Evolutionary conservation across 2,888 invertebrate genomes (phyloP), one percentile per base, ranked within the genome.

Genomic region (Pheosia gnoma): DNA sequence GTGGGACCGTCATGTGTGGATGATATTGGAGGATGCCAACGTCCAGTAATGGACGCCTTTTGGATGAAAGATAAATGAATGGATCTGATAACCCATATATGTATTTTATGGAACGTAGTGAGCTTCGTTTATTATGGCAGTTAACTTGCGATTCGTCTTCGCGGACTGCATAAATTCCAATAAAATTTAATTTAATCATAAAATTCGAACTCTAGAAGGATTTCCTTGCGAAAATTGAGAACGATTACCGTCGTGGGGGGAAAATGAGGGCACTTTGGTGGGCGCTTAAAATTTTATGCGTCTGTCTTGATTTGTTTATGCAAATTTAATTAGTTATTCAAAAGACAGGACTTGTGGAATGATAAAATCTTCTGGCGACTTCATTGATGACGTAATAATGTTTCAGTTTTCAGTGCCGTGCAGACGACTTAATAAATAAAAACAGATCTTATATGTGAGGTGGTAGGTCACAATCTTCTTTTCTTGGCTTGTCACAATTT

Each of bases 181-280:
- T 51, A 51, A 51, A 51, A 51, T 13, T 49, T n/a, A 45, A 49
- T 51, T 51, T 51, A 25, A 69, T 66, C 62, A 13, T 53, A 55
- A 53, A 62, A 62, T 65, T 65, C 63, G 59, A 61, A 62, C 43
- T 57, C 57, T 59, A 8, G 6, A 25, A 25, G 56, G 13, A 47
- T 54, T 57, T 37, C 39, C 57, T 54, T 13, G 13, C 4, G 13
- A 51, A 51, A 51, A 51, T 51, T 51, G 51, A 25, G 25, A 25
- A 51, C 51, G 51, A 25, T 51, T 51, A 51, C 51, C 25, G n/a
- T 51, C 13, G 51, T 25, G 8, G 25, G 51, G 13, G 51, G 51
- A 8, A 51, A 51, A 51, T 51, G 25, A 51, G 25, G 51, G 7
- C 51, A 51, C 13, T 51, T 51, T 51, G 25, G 25, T 47, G 51